A percentile compares a stretch with the other conserved stretches of the same genome.
These are phyloP conservation scores for Stenoptilia bipunctidactyla DNA, from an alignment of 2,888 invertebrate genomes.

Conservation along the genomic window DNA sequence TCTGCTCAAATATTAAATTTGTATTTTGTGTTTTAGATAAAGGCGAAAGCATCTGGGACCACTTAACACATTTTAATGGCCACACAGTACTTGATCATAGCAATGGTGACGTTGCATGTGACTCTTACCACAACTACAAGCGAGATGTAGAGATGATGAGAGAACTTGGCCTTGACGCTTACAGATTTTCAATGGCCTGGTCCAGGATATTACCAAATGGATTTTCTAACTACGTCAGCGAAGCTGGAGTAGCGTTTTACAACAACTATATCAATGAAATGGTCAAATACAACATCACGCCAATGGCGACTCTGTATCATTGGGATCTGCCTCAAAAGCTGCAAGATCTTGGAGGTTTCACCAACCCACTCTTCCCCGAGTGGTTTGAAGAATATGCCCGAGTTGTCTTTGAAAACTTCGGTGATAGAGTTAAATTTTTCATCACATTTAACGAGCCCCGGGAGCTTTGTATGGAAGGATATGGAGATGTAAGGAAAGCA, in stretches of 20 bases:
- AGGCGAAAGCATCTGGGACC: slow-evolving; percentile 41
- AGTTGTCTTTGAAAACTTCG: slow-evolving; percentile 45
- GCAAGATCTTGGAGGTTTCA: slow-evolving; percentile 66
- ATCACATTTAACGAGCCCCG: slow-evolving; percentile 72
- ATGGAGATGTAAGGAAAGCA: slow-evolving; percentile 36
- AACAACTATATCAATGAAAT: slow-evolving; percentile 74
- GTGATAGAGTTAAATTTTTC: slow-evolving; percentile 66
- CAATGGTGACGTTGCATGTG: slow-evolving; percentile 71
- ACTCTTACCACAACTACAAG: slow-evolving; percentile 72
- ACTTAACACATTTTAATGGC: slow-evolving; percentile 31
- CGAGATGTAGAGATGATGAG: slow-evolving; percentile 64
- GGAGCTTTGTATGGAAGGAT: slow-evolving; percentile 47
- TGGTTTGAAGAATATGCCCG: slow-evolving; percentile 64
- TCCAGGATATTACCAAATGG: slow-evolving; percentile 72
- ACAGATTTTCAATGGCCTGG: slow-evolving; percentile 74
- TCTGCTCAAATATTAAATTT: no score
- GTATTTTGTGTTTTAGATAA: slow-evolving; percentile 22
- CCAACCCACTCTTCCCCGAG: slow-evolving; percentile 42
- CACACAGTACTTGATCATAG: slow-evolving; percentile 29
- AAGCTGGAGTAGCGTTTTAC: slow-evolving; percentile 74
- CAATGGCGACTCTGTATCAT: slow-evolving; percentile 69
- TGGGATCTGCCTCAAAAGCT: slow-evolving; percentile 67
- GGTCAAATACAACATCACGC: slow-evolving; percentile 69
- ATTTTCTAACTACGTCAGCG: slow-evolving; percentile 56
- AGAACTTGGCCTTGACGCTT: slow-evolving; percentile 51